phyloP scores from a whole-genome alignment of 2,888 invertebrate species.

The Pristionchus entomophagus region DNA sequence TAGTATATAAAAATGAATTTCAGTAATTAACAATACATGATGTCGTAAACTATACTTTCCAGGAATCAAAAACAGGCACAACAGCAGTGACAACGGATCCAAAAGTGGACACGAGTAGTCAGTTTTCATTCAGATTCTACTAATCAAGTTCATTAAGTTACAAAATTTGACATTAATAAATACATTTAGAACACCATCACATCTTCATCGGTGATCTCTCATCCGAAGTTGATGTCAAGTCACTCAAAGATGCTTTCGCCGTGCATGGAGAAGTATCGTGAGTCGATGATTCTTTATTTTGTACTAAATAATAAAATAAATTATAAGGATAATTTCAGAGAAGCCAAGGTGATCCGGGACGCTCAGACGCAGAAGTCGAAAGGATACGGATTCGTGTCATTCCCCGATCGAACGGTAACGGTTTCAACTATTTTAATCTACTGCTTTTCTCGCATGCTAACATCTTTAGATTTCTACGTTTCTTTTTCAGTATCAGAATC shows the following conservation, averaged over 20 bases:
- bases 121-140: constrained; percentile 73
- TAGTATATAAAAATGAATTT: background rate
- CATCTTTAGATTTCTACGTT: too few species aligned
- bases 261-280: constrained; percentile 93
- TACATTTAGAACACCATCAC: constrained; percentile 88
- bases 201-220: constrained; percentile 99
- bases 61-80: constrained; percentile 98
- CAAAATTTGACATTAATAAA: background rate
- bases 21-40: background rate
- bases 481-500: too few species aligned
- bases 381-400: constrained; percentile 99
- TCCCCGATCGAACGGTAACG: constrained; percentile 90
- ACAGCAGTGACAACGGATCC: constrained; percentile 86
- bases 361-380: constrained; percentile 98
- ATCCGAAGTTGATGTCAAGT: constrained; percentile 98
- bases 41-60: too few species aligned
- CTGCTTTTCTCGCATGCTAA: too few species aligned
- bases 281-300: background rate
- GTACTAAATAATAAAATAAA: background rate
- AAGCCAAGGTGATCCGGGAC: constrained; percentile 98
- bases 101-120: constrained; percentile 86
- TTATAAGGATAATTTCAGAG: too few species aligned
- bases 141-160: background rate
- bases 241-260: constrained; percentile 95
- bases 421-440: too few species aligned